Evolutionary conservation across 2,797 vertebrate species (phyloP), one percentile per base, ranked within the genome.

Genomic region (Balearica regulorum): DNA sequence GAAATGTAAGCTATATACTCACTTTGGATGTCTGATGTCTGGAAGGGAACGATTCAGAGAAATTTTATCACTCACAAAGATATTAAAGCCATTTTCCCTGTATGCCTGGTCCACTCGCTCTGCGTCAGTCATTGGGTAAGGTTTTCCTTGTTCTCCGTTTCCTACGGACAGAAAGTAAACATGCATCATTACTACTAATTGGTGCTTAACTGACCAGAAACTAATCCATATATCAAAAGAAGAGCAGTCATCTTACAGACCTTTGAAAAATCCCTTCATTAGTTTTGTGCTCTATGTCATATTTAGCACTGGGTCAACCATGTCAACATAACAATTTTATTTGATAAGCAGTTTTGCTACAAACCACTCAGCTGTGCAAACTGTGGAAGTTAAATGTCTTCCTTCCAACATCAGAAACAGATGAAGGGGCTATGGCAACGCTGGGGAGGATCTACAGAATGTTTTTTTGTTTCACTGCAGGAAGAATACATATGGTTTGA

Each of bases 11-110:
- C 3, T 29, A 33, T 65, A 65, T 86, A 98, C 99, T 99, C 96
- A 99, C 99, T 99, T 99, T 46, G 98, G 98, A 89, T 99, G 98
- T 37, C 99, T 98, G 97, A 99, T 99, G 95, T 99, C 99, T 1
- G 99, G 98, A 85, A 99, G 97, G 44, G 99, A 99, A 93, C 99
- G 98, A 97, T 99, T 99, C 87, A 99, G 98, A 66, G 99, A 99
- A 97, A 99, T 99, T 94, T 98, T 98, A 97, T 99, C 98, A 33
- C 99, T 99, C 98, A 99, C 98, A 33, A 98, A 99, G 93, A 99
- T 99, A 97, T 99, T 99, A 97, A 99, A 99, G 66, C 99, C 99
- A 84, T 99, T 99, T 97, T 99, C 99, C 70, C 99, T 97, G 98
- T 99, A 99, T 1, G 99, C 99, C 98, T 99, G 99, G 89, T 99